These are phyloP conservation scores for Proterorhinus semilunaris DNA, from an alignment of 2,113 vertebrate genomes.

Conservation along the genomic window DNA sequence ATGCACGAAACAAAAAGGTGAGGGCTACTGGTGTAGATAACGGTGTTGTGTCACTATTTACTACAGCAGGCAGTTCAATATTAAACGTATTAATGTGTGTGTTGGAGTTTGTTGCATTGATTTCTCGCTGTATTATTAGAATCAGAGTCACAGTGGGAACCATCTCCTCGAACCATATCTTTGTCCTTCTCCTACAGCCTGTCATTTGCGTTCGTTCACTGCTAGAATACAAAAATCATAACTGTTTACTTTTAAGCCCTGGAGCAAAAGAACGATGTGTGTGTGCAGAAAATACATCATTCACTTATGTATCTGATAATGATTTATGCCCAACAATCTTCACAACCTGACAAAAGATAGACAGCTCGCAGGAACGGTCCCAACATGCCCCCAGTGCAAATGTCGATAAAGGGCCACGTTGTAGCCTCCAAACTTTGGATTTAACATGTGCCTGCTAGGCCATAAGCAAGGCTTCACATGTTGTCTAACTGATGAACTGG, in stretches of 20 bases:
- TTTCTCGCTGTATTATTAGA: conserved; percentile 20
- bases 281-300: conserved; percentile 59
- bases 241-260: conserved; percentile 58
- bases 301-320: conserved; percentile 45
- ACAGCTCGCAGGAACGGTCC: conserved; percentile 40
- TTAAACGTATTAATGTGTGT: too few species aligned
- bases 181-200: conserved; percentile 41
- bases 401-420: conserved; percentile 22
- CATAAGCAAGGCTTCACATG: conserved; percentile 11
- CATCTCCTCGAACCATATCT: conserved; percentile 30
- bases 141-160: conserved; percentile 3
- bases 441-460: conserved; percentile 16
- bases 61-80: too few species aligned
- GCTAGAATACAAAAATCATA: conserved; percentile 50
- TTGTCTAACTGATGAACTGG: conserved; percentile 3
- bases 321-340: conserved; percentile 50
- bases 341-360: conserved; percentile 49
- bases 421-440: conserved; percentile 28
- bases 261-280: conserved; percentile 44
- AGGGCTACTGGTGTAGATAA: too few species aligned
- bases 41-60: too few species aligned
- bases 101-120: conserved; percentile 10
- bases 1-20: too few species aligned
- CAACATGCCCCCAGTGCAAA: conserved; percentile 28
- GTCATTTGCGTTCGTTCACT: conserved; percentile 49